Evolutionary conservation across 2,113 vertebrate genomes (phyloP).

Genomic region (Orcinus orca): DNA sequence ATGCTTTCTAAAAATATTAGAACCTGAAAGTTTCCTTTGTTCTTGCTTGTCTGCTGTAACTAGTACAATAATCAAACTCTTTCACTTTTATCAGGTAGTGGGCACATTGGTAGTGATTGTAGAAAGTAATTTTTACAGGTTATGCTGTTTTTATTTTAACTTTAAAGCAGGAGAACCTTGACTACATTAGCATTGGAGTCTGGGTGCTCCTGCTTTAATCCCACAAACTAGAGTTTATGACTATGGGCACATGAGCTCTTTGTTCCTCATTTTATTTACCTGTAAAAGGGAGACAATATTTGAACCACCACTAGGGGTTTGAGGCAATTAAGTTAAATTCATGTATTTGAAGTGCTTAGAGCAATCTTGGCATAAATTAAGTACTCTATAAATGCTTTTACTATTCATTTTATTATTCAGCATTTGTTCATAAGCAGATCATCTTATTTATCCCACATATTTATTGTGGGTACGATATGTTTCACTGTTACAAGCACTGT

Average conservation of each 20-base stretch:
- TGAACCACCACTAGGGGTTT: background rate
- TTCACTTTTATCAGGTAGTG: background rate
- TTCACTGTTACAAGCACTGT: background rate
- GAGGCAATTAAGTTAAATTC: background rate
- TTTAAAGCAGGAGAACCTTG: background rate
- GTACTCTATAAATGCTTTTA: background rate
- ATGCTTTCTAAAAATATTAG: background rate
- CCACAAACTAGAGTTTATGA: background rate
- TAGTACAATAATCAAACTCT: background rate
- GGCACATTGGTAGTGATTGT: background rate
- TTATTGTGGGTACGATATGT: background rate
- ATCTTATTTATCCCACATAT: background rate
- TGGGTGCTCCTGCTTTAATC: background rate
- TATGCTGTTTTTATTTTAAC: background rate
- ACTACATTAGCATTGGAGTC: background rate
- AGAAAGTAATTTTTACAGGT: background rate
- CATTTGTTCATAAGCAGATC: background rate
- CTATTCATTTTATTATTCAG: background rate
- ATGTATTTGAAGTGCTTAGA: background rate
- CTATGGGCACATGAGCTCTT: background rate
- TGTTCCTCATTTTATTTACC: background rate
- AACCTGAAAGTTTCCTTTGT: background rate
- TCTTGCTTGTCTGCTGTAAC: background rate
- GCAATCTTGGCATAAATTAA: background rate
- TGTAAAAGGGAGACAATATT: background rate